These are phyloP conservation scores for Hermaeophaga mercurialis DNA, from an alignment of 2,888 invertebrate genomes.

Conservation along the genomic window DNA sequence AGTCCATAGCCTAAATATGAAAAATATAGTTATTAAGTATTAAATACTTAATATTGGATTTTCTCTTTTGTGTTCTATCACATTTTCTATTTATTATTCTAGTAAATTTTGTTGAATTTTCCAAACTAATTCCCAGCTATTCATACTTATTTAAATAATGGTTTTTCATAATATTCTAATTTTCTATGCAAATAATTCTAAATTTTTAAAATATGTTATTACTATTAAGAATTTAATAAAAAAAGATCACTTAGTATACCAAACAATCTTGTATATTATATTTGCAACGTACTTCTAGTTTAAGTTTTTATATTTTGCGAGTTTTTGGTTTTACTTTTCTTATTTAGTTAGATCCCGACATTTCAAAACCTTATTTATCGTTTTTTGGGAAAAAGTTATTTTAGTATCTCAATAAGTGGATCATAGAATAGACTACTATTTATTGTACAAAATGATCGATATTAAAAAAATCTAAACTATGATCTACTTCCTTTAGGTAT, in stretches of 20 bases:
- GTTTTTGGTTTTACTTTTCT: slow-evolving; percentile 24
- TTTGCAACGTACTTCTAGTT: slow-evolving; percentile 41
- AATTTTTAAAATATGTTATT: too few relatives aligned
- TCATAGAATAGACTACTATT: slow-evolving; percentile 30
- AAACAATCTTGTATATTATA: slow-evolving; percentile 34
- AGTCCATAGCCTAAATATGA: too few relatives aligned
- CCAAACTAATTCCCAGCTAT: too few relatives aligned
- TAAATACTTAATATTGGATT: too few relatives aligned
- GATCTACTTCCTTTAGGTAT: slow-evolving; percentile 24
- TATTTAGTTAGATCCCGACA: slow-evolving; percentile 9
- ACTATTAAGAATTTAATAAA: too few relatives aligned
- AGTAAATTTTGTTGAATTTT: too few relatives aligned
- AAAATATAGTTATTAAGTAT: too few relatives aligned
- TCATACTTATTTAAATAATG: too few relatives aligned
- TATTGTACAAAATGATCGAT: slow-evolving; percentile 34
- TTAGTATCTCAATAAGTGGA: slow-evolving; percentile 25
- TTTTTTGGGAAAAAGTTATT: slow-evolving; percentile 16
- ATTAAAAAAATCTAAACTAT: slow-evolving; percentile 25
- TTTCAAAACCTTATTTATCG: not conserved
- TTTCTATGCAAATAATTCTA: too few relatives aligned
- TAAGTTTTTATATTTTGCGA: slow-evolving; percentile 27
- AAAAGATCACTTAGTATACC: not conserved
- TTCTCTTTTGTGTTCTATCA: too few relatives aligned
- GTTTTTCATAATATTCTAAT: too few relatives aligned
- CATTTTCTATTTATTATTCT: too few relatives aligned